Base-by-base conservation (phyloP, 2,113 vertebrate species). In the Columba janthina region DNA sequence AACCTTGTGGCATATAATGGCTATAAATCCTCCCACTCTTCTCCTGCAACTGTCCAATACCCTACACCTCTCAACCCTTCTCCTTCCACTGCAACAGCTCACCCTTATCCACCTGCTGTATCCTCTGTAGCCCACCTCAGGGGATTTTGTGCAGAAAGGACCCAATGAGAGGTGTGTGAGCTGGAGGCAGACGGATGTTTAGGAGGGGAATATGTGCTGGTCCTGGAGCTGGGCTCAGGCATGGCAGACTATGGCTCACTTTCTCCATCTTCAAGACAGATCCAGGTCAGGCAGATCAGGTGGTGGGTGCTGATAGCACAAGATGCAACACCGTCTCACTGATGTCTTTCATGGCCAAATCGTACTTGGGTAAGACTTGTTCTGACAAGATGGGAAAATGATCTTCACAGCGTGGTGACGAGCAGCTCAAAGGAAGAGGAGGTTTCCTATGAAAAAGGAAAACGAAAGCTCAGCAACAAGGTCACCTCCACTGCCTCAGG, bases 401-500 rank as follows among this genome's bases (percentile, higher is more conserved):
- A 93, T 36, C 86, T 91, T 79, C 81, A 54, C 42, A 89, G 75
- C 0, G 0, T 0, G 1, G 31, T 15, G 57, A 62, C 0, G 16
- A 85, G 78, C 3, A 0, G 89, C 91, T 94, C 85, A 94, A 89
- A 96, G 87, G 20, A 61, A 48, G 82, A 60, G 88, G 88, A 81
- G 53, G 84, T 44, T 89, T 15, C 80, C 42, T 6, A 12, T 3
- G 76, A n/a, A 36, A 92, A 86, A 97, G 89, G 86, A 58, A 97
- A 94, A 96, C 0, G 11, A 91, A 46, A 95, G 81, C 96, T 90
- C 88, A 22, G 93, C 88, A 92, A 2, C 92, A 85, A 96, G 95
- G 97, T 96, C 95, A 97, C 89, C 96, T 85, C 42, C 66, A 20
- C 34, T 36, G 97, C 97, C 97, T 97, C 91, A 54, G 97, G 97